A percentile compares a stretch with the other conserved stretches of the same genome.
These are phyloP conservation scores for Argyra leucocephala DNA, from an alignment of 2,888 invertebrate species.

Conservation along the genomic window DNA sequence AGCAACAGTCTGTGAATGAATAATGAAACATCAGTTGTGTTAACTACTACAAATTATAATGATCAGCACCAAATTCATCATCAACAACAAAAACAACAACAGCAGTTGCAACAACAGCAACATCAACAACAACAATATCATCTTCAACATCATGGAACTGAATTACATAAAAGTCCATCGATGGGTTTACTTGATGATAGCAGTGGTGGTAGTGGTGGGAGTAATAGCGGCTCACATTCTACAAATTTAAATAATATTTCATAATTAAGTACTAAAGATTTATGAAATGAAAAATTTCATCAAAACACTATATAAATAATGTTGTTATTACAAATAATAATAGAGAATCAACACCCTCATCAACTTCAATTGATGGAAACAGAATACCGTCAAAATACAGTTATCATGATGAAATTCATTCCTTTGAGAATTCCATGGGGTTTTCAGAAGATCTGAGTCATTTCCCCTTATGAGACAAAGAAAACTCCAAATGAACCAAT, in stretches of 20 bases:
- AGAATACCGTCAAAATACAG: slow-evolving; percentile 20
- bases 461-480: slow-evolving; percentile 47
- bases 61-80: slow-evolving; percentile 13
- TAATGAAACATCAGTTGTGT: slow-evolving; percentile 12
- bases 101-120: not conserved
- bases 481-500: slow-evolving; percentile 24
- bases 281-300: slow-evolving; percentile 17
- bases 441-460: slow-evolving; percentile 30
- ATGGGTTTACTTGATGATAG: not conserved
- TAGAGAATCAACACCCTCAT: not conserved
- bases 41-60: slow-evolving; percentile 13
- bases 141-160: slow-evolving; percentile 18
- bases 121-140: slow-evolving; percentile 17
- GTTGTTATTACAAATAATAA: not conserved
- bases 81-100: slow-evolving; percentile 17
- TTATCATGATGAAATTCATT: slow-evolving; percentile 32
- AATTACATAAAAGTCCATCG: slow-evolving; percentile 8
- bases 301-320: slow-evolving; percentile 20
- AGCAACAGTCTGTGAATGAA: not conserved
- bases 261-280: slow-evolving; percentile 14
- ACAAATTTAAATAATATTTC: slow-evolving; percentile 7
- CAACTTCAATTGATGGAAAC: not conserved
- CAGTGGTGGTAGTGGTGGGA: not conserved
- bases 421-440: slow-evolving; percentile 33
- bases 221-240: not conserved